phyloP scores from a whole-genome alignment of 2,113 vertebrate genomes.

The Neotoma lepida region DNA sequence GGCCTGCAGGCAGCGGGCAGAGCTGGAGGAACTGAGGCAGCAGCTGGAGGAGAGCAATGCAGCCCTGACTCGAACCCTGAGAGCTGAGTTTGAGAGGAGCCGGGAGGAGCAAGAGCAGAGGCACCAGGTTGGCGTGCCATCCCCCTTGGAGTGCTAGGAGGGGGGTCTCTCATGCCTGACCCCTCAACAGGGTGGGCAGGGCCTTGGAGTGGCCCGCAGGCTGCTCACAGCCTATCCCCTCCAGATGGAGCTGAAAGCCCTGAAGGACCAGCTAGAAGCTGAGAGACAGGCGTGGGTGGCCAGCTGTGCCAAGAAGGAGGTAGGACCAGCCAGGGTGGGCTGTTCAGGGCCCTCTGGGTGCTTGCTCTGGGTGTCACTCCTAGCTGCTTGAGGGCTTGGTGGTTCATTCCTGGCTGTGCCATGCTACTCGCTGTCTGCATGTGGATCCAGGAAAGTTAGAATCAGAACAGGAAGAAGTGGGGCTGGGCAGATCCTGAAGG shows the following conservation, averaged over 20 bases:
- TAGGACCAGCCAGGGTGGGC: slow-evolving; percentile 62
- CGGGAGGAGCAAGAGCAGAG: slow-evolving; percentile 92
- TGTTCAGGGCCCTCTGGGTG: rapidly evolving
- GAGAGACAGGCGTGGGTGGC: slow-evolving; percentile 95
- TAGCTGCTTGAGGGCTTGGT: rapidly evolving
- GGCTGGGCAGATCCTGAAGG: neutral
- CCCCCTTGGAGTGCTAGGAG: neutral
- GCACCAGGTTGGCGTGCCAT: slow-evolving; percentile 88
- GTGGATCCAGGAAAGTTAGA: neutral
- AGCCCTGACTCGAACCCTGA: slow-evolving; percentile 85
- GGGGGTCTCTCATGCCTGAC: neutral
- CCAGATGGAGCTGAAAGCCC: slow-evolving; percentile 87
- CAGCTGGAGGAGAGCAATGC: slow-evolving; percentile 93
- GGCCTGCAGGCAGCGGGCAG: slow-evolving; percentile 89
- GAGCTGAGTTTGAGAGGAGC: slow-evolving; percentile 91
- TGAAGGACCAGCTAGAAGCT: slow-evolving; percentile 90
- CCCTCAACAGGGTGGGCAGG: neutral
- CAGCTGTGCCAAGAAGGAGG: slow-evolving; percentile 94
- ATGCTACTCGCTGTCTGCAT: rapidly evolving
- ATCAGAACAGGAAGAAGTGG: neutral
- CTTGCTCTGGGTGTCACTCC: rapidly evolving
- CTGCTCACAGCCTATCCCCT: neutral
- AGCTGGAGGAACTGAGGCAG: slow-evolving; percentile 91
- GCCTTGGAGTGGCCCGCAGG: neutral
- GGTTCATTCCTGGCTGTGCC: neutral